Evolutionary conservation across 1,140 invertebrate genomes (phyloP).

Genomic region (Drosophila hydei): DNA sequence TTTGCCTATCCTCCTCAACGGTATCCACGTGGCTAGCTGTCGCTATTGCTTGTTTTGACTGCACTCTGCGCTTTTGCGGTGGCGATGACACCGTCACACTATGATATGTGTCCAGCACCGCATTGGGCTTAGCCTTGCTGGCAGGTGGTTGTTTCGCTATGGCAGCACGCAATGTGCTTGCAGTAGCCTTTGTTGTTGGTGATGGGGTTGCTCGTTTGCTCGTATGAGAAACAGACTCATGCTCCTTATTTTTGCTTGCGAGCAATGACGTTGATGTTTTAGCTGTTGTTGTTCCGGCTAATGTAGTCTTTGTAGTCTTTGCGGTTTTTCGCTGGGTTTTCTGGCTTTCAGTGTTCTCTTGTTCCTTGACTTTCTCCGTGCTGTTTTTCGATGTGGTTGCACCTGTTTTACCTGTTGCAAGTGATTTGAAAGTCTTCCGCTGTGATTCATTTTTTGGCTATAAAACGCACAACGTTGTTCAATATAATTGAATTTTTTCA

Average conservation of each 20-base stretch:
- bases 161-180: conserved; percentile 46
- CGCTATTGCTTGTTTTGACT: conserved; percentile 39
- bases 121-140: conserved; percentile 63
- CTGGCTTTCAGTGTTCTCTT: conserved; percentile 57
- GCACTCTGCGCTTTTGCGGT: conserved; percentile 64
- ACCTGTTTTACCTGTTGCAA: conserved; percentile 53
- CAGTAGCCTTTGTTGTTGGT: conserved; percentile 39
- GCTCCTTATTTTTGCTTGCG: conserved; percentile 53
- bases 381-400: conserved; percentile 21
- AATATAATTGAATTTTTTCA: not conserved
- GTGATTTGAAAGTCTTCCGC: conserved; percentile 51
- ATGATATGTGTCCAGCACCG: conserved; percentile 77
- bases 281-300: conserved; percentile 12
- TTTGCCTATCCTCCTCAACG: conserved; percentile 1
- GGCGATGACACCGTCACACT: conserved; percentile 83
- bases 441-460: conserved; percentile 53
- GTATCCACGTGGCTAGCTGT: not conserved
- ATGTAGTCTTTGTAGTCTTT: conserved; percentile 27
- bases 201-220: conserved; percentile 62
- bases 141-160: conserved; percentile 26
- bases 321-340: conserved; percentile 44
- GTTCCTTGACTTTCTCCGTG: conserved; percentile 48
- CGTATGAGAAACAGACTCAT: conserved; percentile 2
- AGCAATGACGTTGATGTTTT: conserved; percentile 44
- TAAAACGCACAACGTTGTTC: conserved; percentile 3